Percentiles rank a stretch among this genome's conserved stretches.
Evolutionary conservation across 2,113 vertebrate species (phyloP).

Genomic region (Anguilla rostrata): DNA sequence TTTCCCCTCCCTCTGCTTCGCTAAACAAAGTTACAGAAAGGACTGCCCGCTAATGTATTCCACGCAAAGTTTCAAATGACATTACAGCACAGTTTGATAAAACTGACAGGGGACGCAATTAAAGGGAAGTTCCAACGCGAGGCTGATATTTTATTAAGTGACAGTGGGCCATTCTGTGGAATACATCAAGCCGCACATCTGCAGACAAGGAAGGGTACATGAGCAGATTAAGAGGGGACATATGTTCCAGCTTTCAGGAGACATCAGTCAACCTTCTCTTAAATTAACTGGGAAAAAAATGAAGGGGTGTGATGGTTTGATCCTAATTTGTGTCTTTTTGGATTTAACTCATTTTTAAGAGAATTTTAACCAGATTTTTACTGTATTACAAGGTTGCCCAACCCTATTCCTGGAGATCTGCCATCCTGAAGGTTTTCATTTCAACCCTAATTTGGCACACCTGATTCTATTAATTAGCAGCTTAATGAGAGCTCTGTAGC

Average conservation of each 20-base stretch:
- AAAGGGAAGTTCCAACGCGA: conserved; percentile 72
- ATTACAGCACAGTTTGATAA: conserved; percentile 79
- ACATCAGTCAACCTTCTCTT: conserved; percentile 73
- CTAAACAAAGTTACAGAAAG: conserved; percentile 59
- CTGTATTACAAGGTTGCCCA: background rate
- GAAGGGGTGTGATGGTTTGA: conserved; percentile 62
- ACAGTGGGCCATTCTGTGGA: conserved; percentile 62
- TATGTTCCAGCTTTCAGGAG: conserved; percentile 75
- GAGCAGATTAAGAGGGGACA: conserved; percentile 71
- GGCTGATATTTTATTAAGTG: conserved; percentile 81
- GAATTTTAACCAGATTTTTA: conserved; percentile 11
- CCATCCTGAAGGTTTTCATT: no score
- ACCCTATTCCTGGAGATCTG: no score
- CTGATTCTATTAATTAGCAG: no score
- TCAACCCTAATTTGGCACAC: no score
- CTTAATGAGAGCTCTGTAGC: no score
- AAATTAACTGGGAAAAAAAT: conserved; percentile 73
- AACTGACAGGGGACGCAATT: conserved; percentile 84
- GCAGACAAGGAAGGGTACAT: conserved; percentile 57
- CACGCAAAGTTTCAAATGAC: conserved; percentile 67
- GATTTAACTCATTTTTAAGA: conserved; percentile 37
- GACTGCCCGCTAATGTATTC: conserved; percentile 64
- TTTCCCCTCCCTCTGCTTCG: conserved; percentile 19
- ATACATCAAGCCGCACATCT: conserved; percentile 78
- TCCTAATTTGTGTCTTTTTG: conserved; percentile 65